Evolutionary conservation across 37 sponge, comb jelly and placozoan species (phyloP).

Genomic region (Diacarnus erythraeanus): DNA sequence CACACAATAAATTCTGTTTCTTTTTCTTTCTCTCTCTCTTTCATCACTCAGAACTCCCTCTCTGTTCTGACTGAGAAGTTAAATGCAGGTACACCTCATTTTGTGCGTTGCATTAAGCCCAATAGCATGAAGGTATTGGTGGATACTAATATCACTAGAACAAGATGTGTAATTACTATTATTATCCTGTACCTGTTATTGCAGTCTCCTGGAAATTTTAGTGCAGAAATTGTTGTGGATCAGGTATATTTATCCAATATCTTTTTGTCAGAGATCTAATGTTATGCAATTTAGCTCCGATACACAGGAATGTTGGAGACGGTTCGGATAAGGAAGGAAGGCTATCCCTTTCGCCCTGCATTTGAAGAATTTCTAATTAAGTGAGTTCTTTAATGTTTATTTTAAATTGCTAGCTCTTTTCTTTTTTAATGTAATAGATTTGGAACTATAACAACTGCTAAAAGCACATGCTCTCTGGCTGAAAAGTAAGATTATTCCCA

Average conservation of each 20-base stretch:
- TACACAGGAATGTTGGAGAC: slow-evolving; percentile 89
- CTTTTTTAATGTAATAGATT: no score
- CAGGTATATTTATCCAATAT: slow-evolving; percentile 2
- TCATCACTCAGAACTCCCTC: slow-evolving; percentile 51
- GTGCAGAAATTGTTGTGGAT: slow-evolving; percentile 37
- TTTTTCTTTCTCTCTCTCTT: not conserved
- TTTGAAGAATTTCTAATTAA: slow-evolving; percentile 68
- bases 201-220: slow-evolving; percentile 42
- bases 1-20: not conserved
- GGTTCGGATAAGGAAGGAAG: slow-evolving; percentile 75
- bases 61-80: slow-evolving; percentile 83
- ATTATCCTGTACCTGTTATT: not conserved
- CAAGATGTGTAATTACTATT: slow-evolving; percentile 12
- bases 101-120: slow-evolving; percentile 85
- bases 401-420: no score
- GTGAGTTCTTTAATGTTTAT: slow-evolving; percentile 1
- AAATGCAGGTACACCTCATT: slow-evolving; percentile 72
- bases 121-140: slow-evolving; percentile 56
- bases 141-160: no score
- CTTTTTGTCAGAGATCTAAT: not conserved
- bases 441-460: no score
- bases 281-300: slow-evolving; percentile 32
- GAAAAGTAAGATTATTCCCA: not conserved
- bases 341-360: slow-evolving; percentile 66
- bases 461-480: no score